Conservation (phyloP, 2,888 invertebrate genomes). For the Apodemia zela region DNA sequence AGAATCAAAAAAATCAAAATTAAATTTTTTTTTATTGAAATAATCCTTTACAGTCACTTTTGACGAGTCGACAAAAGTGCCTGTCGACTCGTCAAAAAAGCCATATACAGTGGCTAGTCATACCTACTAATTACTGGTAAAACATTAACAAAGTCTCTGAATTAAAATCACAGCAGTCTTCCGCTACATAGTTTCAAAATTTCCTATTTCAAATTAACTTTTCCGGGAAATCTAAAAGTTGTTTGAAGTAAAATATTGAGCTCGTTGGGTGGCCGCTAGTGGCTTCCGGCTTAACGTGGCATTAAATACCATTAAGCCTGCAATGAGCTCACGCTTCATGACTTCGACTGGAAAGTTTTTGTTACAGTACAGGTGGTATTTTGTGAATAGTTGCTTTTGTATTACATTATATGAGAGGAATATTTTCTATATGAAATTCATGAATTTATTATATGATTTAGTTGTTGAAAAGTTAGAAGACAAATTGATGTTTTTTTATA, state of each 20-base stretch:
- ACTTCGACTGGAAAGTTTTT: background rate
- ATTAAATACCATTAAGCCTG: slow-evolving; percentile 10
- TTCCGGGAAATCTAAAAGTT: slow-evolving; percentile 8
- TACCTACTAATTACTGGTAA: no score
- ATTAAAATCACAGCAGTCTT: background rate
- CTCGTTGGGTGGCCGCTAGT: background rate
- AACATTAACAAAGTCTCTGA: background rate
- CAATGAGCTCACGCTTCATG: slow-evolving; percentile 13
- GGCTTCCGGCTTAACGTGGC: slow-evolving; percentile 3
- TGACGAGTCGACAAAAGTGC: no score
- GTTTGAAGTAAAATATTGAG: slow-evolving; percentile 1
- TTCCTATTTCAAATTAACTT: slow-evolving; percentile 7
- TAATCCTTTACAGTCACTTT: no score
- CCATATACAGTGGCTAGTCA: no score
- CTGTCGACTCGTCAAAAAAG: no score
- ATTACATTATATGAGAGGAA: background rate
- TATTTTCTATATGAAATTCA: background rate
- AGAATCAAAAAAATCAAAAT: no score
- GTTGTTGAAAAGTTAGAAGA: no score
- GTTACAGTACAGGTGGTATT: slow-evolving; percentile 1
- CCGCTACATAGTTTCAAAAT: background rate
- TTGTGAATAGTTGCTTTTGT: background rate
- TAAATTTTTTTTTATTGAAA: no score
- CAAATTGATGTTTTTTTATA: no score
- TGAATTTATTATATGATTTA: background rate